These are phyloP conservation scores for Cardinalis cardinalis DNA, from an alignment of 2,113 vertebrate genomes.

Conservation along the genomic window DNA sequence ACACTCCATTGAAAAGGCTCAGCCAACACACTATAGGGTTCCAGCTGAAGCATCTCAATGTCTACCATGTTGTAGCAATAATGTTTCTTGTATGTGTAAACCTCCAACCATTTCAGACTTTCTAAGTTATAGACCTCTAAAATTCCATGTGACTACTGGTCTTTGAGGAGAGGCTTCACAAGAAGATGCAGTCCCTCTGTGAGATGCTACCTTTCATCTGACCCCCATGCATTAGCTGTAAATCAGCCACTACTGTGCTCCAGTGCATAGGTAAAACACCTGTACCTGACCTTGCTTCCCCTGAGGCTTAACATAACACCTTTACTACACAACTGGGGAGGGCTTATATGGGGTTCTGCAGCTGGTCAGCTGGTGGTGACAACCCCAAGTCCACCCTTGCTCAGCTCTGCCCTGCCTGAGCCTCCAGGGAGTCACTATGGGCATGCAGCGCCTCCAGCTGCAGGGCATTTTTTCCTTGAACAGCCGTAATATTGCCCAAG, in stretches of 20 bases:
- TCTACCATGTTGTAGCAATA: neutral
- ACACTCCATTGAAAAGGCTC: neutral
- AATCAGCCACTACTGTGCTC: neutral
- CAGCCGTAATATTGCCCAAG: neutral
- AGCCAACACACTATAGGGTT: neutral
- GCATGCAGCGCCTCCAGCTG: neutral
- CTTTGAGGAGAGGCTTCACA: neutral
- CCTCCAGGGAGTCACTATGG: neutral
- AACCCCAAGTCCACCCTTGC: neutral
- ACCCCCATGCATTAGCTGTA: accelerated
- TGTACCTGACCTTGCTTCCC: neutral
- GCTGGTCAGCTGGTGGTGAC: neutral
- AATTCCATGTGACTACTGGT: neutral
- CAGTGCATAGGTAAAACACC: neutral
- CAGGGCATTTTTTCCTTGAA: neutral
- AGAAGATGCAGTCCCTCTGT: neutral
- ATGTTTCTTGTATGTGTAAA: neutral
- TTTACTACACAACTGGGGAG: neutral
- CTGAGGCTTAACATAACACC: neutral
- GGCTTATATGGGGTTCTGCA: neutral
- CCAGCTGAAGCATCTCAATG: neutral
- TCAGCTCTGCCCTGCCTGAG: accelerated
- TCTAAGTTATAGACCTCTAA: neutral
- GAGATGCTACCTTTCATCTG: neutral
- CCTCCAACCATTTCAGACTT: neutral